A percentile compares a stretch with the other conserved stretches of the same genome.
Evolutionary conservation across 2,888 invertebrate genomes (phyloP).

Genomic region (Hofmannophila pseudospretella): DNA sequence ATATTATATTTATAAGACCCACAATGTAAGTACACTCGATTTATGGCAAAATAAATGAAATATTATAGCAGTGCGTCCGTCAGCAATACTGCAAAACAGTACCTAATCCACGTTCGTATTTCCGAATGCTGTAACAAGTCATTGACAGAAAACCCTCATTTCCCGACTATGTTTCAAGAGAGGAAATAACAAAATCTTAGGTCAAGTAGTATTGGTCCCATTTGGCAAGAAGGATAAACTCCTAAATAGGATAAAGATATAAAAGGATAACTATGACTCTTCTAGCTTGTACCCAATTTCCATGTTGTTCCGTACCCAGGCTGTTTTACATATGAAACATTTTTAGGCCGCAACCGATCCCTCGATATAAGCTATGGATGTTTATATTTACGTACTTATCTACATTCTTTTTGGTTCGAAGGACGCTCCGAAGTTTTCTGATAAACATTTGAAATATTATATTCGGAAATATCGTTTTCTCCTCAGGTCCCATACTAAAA

Average conservation of each 20-base stretch:
- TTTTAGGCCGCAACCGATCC: conserved; percentile 13
- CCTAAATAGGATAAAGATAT: not conserved
- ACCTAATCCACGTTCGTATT: too few relatives aligned
- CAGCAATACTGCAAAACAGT: too few relatives aligned
- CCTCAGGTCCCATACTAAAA: not conserved
- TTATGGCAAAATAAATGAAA: too few relatives aligned
- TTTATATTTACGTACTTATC: conserved; percentile 9
- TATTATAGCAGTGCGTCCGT: too few relatives aligned
- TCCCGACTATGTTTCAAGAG: too few relatives aligned
- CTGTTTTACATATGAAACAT: conserved; percentile 17
- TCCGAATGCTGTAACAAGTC: too few relatives aligned
- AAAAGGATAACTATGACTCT: conserved; percentile 3
- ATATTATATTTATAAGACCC: too few relatives aligned
- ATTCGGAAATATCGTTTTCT: not conserved
- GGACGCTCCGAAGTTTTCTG: conserved; percentile 2
- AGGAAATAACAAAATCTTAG: not conserved
- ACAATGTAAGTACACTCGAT: too few relatives aligned
- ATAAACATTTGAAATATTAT: conserved; percentile 4
- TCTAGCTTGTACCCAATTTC: conserved; percentile 6
- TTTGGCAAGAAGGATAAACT: not conserved
- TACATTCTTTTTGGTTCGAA: not conserved
- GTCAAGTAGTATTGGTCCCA: not conserved
- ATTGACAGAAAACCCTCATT: too few relatives aligned
- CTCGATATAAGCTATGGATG: conserved; percentile 8
- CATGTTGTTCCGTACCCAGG: not conserved